These are phyloP conservation scores for Enteromius fasciolatus DNA, from an alignment of 2,797 vertebrate genomes.

Conservation along the genomic window DNA sequence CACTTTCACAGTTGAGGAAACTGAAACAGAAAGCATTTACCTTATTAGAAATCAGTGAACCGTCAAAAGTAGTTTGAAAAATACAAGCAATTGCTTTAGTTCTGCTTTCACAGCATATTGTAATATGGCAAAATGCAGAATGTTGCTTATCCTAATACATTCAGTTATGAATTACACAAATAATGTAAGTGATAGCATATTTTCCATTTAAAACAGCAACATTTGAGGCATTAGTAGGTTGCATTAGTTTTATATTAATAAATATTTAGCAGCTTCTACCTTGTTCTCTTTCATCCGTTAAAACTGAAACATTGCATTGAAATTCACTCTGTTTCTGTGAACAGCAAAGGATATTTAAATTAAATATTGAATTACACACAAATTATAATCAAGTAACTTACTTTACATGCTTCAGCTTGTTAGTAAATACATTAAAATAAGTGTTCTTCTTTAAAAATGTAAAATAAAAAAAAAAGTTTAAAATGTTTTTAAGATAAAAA, in stretches of 20 bases:
- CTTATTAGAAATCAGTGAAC: background rate
- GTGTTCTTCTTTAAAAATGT: background rate
- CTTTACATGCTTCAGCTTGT: background rate
- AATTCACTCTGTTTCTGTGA: background rate
- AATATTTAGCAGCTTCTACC: background rate
- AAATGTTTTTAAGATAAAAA: too few species aligned
- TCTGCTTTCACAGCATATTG: background rate
- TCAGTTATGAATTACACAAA: background rate
- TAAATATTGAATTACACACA: background rate
- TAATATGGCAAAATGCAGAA: background rate
- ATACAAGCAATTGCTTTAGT: background rate
- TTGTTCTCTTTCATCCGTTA: background rate
- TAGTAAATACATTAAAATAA: too few species aligned
- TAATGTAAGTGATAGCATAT: background rate
- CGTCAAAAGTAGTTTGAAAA: background rate
- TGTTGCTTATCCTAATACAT: background rate
- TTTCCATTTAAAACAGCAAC: background rate
- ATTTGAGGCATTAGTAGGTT: background rate
- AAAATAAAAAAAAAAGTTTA: background rate
- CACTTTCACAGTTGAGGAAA: background rate
- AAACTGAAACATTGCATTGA: background rate
- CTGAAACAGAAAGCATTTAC: background rate
- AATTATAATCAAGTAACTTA: background rate
- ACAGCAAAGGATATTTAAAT: background rate
- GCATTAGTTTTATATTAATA: background rate